These are phyloP conservation scores for Hybognathus amarus DNA, from an alignment of 2,797 vertebrate species.

Conservation along the genomic window DNA sequence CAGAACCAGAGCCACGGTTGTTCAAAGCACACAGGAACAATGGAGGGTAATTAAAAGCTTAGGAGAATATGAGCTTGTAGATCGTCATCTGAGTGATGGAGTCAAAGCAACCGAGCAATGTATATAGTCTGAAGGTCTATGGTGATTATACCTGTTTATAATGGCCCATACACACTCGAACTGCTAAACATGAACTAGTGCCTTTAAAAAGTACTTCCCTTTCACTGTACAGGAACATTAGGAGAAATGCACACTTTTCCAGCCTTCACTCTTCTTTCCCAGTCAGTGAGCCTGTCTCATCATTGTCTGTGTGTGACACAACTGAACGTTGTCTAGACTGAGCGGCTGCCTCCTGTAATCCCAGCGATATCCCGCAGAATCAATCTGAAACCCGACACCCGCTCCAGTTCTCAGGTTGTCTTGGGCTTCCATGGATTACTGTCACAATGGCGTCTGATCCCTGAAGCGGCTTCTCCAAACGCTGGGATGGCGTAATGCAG, in stretches of 20 bases:
- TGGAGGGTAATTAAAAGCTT: conserved; percentile 77
- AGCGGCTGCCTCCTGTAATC: conserved; percentile 94
- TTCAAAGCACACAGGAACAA: conserved; percentile 81
- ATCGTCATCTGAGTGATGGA: conserved; percentile 61
- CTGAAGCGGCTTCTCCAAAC: not conserved
- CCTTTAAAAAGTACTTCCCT: not conserved
- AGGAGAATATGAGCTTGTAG: conserved; percentile 68
- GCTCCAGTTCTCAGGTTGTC: conserved; percentile 74
- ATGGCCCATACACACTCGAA: not conserved
- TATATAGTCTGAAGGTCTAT: not conserved
- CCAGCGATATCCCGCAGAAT: conserved; percentile 91
- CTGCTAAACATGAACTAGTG: not conserved
- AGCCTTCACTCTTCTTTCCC: conserved; percentile 9
- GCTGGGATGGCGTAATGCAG: not conserved
- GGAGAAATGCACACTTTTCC: not conserved
- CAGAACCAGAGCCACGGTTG: conserved; percentile 65
- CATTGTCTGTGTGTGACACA: conserved; percentile 89
- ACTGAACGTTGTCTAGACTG: conserved; percentile 96
- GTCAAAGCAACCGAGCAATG: conserved; percentile 32
- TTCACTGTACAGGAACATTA: not conserved
- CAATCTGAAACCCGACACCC: conserved; percentile 91
- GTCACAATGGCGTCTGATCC: conserved; percentile 74
- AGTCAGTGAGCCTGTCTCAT: conserved; percentile 68
- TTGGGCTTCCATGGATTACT: conserved; percentile 81
- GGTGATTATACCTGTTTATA: not conserved